Evolutionary conservation across 2,113 vertebrate species (phyloP).

Genomic region (Campylorhamphus procurvoides): DNA sequence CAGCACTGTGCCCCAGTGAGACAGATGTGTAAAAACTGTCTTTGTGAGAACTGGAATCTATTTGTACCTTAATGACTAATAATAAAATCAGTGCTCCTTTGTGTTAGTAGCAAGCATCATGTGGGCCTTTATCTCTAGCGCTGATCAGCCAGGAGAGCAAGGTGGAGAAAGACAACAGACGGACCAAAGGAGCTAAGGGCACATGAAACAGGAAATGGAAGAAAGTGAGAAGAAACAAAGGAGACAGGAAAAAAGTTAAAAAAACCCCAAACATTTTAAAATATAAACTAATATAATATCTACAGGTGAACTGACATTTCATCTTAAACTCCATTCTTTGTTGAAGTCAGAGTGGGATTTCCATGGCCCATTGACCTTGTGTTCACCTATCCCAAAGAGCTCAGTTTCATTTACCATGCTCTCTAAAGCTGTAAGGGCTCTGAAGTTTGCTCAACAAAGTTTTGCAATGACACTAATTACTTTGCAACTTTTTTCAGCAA

Average conservation of each 20-base stretch:
- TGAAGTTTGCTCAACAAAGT: not conserved
- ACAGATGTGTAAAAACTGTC: constrained; percentile 13
- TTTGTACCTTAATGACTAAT: not conserved
- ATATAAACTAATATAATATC: not conserved
- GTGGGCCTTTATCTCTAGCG: not conserved
- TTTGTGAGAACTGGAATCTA: not conserved
- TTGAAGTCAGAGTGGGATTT: not conserved
- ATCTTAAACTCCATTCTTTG: not conserved
- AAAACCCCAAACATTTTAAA: not conserved
- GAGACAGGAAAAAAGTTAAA: not conserved
- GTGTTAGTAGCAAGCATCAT: not conserved
- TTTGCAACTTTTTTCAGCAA: not conserved
- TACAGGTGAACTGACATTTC: not conserved
- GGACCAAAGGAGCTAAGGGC: not conserved
- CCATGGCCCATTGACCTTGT: not conserved
- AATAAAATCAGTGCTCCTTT: constrained; percentile 11
- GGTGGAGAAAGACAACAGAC: not conserved
- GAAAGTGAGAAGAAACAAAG: not conserved
- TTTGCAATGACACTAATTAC: not conserved
- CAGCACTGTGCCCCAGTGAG: not conserved
- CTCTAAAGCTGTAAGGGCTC: not conserved
- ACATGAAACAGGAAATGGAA: constrained; percentile 26
- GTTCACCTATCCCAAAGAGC: not conserved
- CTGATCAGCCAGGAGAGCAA: not conserved
- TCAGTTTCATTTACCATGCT: not conserved